phyloP scores from a whole-genome alignment of 1,140 invertebrate species.

The Drosophila nebulosa region DNA sequence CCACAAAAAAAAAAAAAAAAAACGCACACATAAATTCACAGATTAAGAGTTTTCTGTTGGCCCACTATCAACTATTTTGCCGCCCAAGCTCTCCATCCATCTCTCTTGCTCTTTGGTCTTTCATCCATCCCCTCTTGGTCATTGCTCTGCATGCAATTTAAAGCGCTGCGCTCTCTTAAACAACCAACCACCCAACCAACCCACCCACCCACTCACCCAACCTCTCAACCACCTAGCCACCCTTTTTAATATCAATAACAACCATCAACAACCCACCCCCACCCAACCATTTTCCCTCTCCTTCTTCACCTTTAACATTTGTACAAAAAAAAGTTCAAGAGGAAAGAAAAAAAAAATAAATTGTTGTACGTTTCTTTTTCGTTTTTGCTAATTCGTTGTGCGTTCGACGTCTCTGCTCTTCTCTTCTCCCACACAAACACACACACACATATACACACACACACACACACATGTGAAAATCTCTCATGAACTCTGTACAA shows the following conservation, averaged over 20 bases:
- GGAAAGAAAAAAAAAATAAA: slow-evolving; percentile 42
- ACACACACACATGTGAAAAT: slow-evolving; percentile 18
- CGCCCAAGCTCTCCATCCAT: slow-evolving; percentile 20
- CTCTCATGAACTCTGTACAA: slow-evolving; percentile 67
- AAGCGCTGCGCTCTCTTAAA: slow-evolving; percentile 38
- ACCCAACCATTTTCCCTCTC: background rate
- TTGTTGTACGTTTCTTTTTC: slow-evolving; percentile 64
- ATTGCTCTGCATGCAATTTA: slow-evolving; percentile 29
- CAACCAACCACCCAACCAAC: slow-evolving; percentile 23
- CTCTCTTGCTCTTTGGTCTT: slow-evolving; percentile 38
- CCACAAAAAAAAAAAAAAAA: slow-evolving; percentile 28
- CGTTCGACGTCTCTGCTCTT: slow-evolving; percentile 73
- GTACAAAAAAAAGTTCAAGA: slow-evolving; percentile 55
- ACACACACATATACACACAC: slow-evolving; percentile 27
- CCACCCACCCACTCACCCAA: background rate
- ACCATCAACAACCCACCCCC: slow-evolving; percentile 1
- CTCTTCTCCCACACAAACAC: slow-evolving; percentile 56
- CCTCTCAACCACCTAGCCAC: slow-evolving; percentile 3
- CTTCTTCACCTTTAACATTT: slow-evolving; percentile 37
- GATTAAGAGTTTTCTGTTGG: slow-evolving; percentile 18
- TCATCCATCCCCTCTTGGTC: slow-evolving; percentile 27
- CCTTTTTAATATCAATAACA: slow-evolving; percentile 16
- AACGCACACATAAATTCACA: slow-evolving; percentile 33
- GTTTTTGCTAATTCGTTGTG: slow-evolving; percentile 74
- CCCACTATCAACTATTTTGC: background rate